A percentile compares a stretch with the other conserved stretches of the same genome.
Evolutionary conservation across 2,888 invertebrate species (phyloP).

Genomic region (Pammene aurita): DNA sequence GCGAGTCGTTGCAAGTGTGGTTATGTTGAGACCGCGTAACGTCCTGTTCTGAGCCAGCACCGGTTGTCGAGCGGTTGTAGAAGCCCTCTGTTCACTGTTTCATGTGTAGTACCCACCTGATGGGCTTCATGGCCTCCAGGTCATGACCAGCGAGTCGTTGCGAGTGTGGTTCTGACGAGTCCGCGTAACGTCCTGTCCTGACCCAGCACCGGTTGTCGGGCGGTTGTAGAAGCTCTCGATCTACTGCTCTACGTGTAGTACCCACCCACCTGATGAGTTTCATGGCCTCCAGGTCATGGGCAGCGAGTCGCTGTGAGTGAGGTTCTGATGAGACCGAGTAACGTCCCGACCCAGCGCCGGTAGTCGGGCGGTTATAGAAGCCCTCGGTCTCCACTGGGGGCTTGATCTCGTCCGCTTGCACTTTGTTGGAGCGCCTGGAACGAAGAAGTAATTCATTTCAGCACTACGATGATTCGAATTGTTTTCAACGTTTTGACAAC

Average conservation of each 20-base stretch:
- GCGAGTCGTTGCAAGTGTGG: too few relatives aligned
- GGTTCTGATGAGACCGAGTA: slow-evolving; percentile 62
- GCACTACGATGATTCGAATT: too few relatives aligned
- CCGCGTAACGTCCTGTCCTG: neutral
- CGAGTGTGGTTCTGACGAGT: neutral
- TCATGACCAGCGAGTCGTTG: too few relatives aligned
- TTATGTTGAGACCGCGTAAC: too few relatives aligned
- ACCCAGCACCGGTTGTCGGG: neutral
- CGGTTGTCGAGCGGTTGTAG: too few relatives aligned
- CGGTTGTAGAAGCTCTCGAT: too few relatives aligned
- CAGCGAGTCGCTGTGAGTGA: neutral
- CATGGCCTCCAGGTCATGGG: neutral
- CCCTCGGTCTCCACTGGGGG: slow-evolving; percentile 64
- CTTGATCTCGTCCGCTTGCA: slow-evolving; percentile 60
- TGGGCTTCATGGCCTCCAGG: too few relatives aligned
- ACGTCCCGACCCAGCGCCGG: slow-evolving; percentile 54
- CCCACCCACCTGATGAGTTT: neutral
- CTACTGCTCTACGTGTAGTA: too few relatives aligned
- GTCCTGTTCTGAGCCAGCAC: too few relatives aligned
- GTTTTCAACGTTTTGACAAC: too few relatives aligned
- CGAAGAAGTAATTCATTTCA: neutral
- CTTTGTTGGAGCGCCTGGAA: slow-evolving; percentile 40
- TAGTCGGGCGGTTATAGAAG: slow-evolving; percentile 69
- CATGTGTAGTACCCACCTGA: too few relatives aligned
- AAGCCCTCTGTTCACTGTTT: too few relatives aligned